phyloP scores from a whole-genome alignment of 2,113 vertebrate genomes.

The Panthera uncia region DNA sequence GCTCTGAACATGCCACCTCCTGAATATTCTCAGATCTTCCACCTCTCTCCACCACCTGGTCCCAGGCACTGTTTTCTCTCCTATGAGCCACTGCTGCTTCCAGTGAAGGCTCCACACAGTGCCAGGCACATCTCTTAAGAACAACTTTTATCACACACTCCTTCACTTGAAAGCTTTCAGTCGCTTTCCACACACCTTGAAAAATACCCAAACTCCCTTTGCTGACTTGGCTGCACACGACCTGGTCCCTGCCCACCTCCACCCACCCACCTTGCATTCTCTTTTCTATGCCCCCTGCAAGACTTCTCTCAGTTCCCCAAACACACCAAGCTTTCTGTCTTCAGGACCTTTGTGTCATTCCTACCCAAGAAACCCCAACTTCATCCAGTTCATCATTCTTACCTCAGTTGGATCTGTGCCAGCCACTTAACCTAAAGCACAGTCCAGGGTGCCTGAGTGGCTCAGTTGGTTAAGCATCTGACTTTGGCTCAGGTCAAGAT shows the following conservation, averaged over 20 bases:
- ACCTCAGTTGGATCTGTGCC: not conserved
- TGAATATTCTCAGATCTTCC: not conserved
- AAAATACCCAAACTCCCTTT: not conserved
- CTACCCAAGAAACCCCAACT: not conserved
- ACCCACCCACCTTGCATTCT: not conserved
- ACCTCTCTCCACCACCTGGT: not conserved
- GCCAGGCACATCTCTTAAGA: not conserved
- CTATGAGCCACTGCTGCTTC: not conserved
- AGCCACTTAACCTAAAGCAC: not conserved
- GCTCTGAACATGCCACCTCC: not conserved
- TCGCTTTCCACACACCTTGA: not conserved
- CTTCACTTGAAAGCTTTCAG: not conserved
- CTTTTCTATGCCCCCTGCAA: not conserved
- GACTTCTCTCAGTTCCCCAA: not conserved
- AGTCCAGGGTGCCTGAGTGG: no score
- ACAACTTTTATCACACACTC: not conserved
- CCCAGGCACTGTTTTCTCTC: not conserved
- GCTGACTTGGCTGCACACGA: not conserved
- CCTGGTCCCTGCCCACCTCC: not conserved
- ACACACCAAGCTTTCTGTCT: not conserved
- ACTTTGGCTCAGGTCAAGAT: no score
- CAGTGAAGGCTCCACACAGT: not conserved
- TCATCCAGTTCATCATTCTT: not conserved
- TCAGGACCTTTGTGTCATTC: not conserved
- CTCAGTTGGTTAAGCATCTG: no score